Conservation (phyloP, 2,113 vertebrate species). For the Odocoileus hemionus region DNA sequence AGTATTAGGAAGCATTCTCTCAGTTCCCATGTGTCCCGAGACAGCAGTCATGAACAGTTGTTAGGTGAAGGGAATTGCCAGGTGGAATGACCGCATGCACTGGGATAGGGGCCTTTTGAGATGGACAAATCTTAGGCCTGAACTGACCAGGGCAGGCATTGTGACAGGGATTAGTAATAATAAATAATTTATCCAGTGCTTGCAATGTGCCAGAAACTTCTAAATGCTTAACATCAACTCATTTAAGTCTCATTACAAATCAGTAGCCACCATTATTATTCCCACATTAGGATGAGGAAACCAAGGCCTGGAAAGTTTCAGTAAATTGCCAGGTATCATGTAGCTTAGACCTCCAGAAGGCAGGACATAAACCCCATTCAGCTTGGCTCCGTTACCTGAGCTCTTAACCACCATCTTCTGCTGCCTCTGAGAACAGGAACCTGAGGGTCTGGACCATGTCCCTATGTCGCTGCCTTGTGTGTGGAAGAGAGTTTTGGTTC, state of each 20-base stretch:
- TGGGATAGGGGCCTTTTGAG: not conserved
- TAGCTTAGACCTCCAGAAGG: not conserved
- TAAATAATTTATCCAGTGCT: not conserved
- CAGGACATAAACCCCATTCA: not conserved
- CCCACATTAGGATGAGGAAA: not conserved
- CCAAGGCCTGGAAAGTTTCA: not conserved
- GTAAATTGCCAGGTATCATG: not conserved
- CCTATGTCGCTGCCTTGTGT: not conserved
- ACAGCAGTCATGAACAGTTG: not conserved
- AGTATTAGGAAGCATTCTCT: constrained; percentile 57
- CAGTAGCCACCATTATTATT: not conserved
- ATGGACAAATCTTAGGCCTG: not conserved
- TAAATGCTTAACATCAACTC: not conserved
- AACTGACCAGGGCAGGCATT: not conserved
- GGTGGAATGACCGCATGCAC: not conserved
- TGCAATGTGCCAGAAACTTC: not conserved
- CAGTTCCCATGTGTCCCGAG: constrained; percentile 18
- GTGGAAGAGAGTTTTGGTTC: not conserved
- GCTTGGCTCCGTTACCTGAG: not conserved
- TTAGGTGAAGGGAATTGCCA: constrained; percentile 9
- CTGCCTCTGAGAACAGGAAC: not conserved
- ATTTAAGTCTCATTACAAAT: not conserved
- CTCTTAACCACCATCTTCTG: not conserved
- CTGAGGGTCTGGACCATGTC: not conserved
- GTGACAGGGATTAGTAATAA: not conserved